phyloP scores from a whole-genome alignment of 1,140 invertebrate genomes.

The Tetramorium alpestre region DNA sequence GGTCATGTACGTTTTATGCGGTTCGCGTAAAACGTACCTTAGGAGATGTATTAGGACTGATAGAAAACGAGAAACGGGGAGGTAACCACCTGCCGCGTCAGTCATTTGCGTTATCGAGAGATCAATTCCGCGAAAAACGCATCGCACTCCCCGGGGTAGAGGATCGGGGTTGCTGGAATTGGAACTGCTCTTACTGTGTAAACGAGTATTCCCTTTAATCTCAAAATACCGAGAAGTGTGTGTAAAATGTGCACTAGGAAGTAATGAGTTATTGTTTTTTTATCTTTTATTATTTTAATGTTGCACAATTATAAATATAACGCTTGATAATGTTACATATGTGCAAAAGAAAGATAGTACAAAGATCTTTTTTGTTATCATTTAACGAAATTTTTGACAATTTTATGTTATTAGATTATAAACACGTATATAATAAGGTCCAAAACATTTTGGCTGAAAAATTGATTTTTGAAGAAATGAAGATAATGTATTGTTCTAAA shows the following conservation, averaged over 20 bases:
- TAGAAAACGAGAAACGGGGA: slow-evolving; percentile 3
- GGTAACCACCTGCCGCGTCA: slow-evolving; percentile 56
- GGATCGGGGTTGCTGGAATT: not conserved
- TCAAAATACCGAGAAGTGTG: not conserved
- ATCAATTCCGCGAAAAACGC: slow-evolving; percentile 72
- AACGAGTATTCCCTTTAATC: not conserved
- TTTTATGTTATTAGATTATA: not conserved
- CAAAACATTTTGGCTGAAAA: too few relatives aligned
- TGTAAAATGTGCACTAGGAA: not conserved
- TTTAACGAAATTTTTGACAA: not conserved
- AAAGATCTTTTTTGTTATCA: not conserved
- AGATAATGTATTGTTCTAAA: too few relatives aligned
- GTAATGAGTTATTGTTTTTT: not conserved
- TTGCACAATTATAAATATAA: not conserved
- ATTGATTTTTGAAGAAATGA: too few relatives aligned
- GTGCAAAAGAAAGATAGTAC: not conserved
- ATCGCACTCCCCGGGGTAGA: slow-evolving; percentile 9
- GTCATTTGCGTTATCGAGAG: slow-evolving; percentile 72
- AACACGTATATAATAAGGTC: not conserved
- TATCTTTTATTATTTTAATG: not conserved
- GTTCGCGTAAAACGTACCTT: slow-evolving; percentile 70
- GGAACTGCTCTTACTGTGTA: not conserved
- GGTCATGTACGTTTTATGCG: slow-evolving; percentile 75
- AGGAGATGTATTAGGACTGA: slow-evolving; percentile 58
- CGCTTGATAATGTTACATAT: not conserved